Conservation (phyloP, 1,140 invertebrate species). For the Dufourea novaeangliae region DNA sequence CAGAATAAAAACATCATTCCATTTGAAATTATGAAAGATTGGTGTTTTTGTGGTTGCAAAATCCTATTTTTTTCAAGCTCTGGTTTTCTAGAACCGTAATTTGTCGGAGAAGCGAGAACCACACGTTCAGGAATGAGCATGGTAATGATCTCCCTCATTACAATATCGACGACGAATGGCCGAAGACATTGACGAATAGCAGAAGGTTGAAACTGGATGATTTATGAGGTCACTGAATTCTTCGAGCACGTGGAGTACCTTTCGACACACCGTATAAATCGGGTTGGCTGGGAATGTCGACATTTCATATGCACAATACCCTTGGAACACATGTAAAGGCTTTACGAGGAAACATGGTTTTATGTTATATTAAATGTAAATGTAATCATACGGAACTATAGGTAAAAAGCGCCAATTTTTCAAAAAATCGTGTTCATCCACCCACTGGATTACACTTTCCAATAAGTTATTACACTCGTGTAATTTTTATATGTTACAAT, state of each 20-base stretch:
- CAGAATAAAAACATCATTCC: no score
- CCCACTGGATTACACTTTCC: no score
- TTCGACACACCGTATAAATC: neutral
- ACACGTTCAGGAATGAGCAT: neutral
- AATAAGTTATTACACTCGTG: no score
- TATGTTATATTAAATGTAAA: no score
- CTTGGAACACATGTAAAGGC: no score
- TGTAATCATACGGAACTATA: no score
- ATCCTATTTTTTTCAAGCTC: neutral
- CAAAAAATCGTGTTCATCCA: no score
- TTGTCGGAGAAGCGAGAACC: neutral
- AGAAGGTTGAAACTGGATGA: neutral
- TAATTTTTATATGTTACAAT: no score
- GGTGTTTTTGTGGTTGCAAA: no score
- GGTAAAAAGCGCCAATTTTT: no score
- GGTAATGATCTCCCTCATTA: neutral
- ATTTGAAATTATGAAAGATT: no score
- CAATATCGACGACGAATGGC: neutral
- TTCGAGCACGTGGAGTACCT: neutral
- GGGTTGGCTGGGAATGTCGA: neutral
- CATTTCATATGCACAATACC: neutral
- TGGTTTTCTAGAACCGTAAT: neutral
- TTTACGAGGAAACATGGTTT: no score
- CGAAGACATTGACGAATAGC: neutral
- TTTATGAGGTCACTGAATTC: conserved; percentile 22